Evolutionary conservation across 2,888 invertebrate species (phyloP), one percentile per base, ranked within the genome.

Genomic region (Thysanoteuthis rhombus): DNA sequence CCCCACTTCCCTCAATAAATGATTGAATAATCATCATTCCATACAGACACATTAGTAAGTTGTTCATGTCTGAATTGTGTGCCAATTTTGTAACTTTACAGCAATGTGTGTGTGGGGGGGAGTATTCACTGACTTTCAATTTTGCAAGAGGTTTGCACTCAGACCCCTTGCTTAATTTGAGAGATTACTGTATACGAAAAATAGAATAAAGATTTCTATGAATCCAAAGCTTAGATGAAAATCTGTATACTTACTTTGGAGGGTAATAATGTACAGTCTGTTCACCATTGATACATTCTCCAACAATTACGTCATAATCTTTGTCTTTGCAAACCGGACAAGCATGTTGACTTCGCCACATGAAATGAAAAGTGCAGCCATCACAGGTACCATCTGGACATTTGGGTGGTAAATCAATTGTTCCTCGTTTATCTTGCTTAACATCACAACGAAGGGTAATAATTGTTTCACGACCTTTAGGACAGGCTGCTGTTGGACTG

Each of bases 331-430:
- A 98, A 22, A 97, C 95, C 2, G 98, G 98, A 96, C 98, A 98
- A 0, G 97, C 98, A 93, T 96, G 96, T 36, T 96, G 95, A 22
- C 97, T 97, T 93, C 95, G 96, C 97, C 97, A 97, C 94, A 97
- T 95, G 95, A 98, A 97, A 95, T 97, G 97, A 95, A 97, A 98
- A 93, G 97, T 97, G 95, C 98, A 98, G 3, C 98, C 98, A 96
- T 98, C 97, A 96, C 98, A 98, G 1, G 98, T 98, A 19, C 97
- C 98, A 96, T 97, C 97, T 0, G 97, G 97, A 95, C 97, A 97
- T 93, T 97, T 97, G 1, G 97, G 96, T 8, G 97, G 97, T 89
- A 97, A 96, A 40, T 95, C 94, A 96, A 96, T 95, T n/a, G 95
- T 94, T 40, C 96, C 96, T n/a, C 94, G 94, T 10, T 95, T 96